These are phyloP conservation scores for Hydrophis major DNA, from an alignment of 2,797 vertebrate genomes.

Conservation along the genomic window DNA sequence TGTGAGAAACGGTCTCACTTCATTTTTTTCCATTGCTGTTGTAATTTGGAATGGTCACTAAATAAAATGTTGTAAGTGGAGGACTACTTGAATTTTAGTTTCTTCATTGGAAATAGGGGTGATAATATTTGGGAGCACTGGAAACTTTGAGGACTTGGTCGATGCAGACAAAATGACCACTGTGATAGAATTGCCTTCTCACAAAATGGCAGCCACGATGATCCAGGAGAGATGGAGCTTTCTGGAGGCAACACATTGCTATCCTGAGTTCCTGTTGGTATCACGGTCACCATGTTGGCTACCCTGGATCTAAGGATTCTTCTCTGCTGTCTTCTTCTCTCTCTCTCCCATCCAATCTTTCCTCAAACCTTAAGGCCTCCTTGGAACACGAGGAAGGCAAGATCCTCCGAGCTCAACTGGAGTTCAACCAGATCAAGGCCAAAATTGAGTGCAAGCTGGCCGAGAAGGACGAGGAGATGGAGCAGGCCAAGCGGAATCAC, in stretches of 20 bases:
- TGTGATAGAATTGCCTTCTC: not conserved
- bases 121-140: not conserved
- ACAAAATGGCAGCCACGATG: not conserved
- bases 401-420: conserved; percentile 86
- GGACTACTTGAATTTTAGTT: not conserved
- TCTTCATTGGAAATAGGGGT: not conserved
- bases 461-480: conserved; percentile 92
- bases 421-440: conserved; percentile 87
- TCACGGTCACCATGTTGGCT: not conserved
- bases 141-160: not conserved
- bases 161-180: not conserved
- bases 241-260: not conserved
- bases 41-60: not conserved
- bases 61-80: not conserved
- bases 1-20: not conserved
- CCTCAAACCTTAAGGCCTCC: conserved; percentile 71
- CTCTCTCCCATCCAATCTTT: not conserved
- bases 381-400: conserved; percentile 89
- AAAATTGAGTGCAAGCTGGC: conserved; percentile 85
- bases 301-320: not conserved
- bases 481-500: conserved; percentile 90
- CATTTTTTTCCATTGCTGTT: not conserved
- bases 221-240: not conserved
- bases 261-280: not conserved
- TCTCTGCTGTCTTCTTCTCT: not conserved